These are phyloP conservation scores for Leptura quadrifasciata DNA, from an alignment of 2,888 invertebrate genomes.

Conservation along the genomic window DNA sequence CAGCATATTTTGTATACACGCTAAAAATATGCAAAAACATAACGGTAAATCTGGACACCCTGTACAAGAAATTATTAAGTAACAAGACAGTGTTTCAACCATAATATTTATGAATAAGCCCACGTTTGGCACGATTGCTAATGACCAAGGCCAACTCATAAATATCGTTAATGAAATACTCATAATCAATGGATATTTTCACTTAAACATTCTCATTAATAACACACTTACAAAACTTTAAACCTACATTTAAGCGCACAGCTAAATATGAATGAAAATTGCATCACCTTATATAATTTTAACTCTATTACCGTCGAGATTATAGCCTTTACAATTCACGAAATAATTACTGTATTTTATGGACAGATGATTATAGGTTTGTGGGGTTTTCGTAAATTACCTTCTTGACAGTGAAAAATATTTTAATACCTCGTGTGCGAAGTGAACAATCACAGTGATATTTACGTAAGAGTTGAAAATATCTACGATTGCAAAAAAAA, in stretches of 20 bases:
- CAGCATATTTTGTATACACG: too few species aligned
- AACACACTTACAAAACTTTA: slow-evolving; percentile 37
- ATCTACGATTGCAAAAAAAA: not conserved
- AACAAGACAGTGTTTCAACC: slow-evolving; percentile 31
- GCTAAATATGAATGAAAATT: slow-evolving; percentile 39
- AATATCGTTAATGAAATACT: slow-evolving; percentile 41
- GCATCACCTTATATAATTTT: slow-evolving; percentile 30
- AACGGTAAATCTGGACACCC: not conserved
- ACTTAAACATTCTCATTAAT: slow-evolving; percentile 42
- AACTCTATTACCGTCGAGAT: slow-evolving; percentile 4
- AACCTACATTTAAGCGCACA: slow-evolving; percentile 30
- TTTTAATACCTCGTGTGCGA: not conserved
- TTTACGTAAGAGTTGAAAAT: not conserved
- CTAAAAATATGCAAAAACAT: not conserved
- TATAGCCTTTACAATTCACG: not conserved
- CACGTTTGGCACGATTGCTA: slow-evolving; percentile 43
- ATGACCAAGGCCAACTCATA: slow-evolving; percentile 43
- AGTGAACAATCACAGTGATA: not conserved
- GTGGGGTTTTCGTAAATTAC: not conserved
- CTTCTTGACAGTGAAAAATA: slow-evolving; percentile 1
- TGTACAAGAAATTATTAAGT: slow-evolving; percentile 24
- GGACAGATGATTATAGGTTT: not conserved
- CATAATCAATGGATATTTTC: slow-evolving; percentile 43
- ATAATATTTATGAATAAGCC: slow-evolving; percentile 44
- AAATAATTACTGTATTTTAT: slow-evolving; percentile 11